Conservation (phyloP, 2,888 invertebrate genomes). For the Macrophya alboannulata region DNA sequence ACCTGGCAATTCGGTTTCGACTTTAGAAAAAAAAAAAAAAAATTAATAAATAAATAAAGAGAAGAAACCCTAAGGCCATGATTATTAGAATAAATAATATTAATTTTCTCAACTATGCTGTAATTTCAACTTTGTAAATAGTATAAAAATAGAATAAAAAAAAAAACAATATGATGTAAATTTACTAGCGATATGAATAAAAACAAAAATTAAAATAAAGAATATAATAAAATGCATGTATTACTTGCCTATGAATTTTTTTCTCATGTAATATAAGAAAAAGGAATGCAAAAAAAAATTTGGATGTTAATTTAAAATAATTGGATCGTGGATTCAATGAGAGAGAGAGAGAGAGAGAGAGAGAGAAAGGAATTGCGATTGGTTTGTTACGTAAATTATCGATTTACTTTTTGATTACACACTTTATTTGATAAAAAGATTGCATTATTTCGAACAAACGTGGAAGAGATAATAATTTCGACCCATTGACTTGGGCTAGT, state of each 20-base stretch:
- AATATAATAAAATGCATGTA: no score
- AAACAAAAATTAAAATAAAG: neutral
- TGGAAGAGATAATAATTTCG: slow-evolving; percentile 31
- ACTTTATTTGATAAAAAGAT: slow-evolving; percentile 40
- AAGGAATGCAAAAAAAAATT: neutral
- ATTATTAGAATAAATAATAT: neutral
- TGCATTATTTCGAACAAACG: neutral
- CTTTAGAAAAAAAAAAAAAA: slow-evolving; percentile 50
- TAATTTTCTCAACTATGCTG: neutral
- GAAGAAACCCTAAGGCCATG: slow-evolving; percentile 67
- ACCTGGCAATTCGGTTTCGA: slow-evolving; percentile 67
- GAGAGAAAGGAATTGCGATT: slow-evolving; percentile 5
- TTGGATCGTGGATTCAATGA: slow-evolving; percentile 11
- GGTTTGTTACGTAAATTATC: slow-evolving; percentile 1
- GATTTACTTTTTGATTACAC: slow-evolving; percentile 23
- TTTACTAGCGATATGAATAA: slow-evolving; percentile 32
- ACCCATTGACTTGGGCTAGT: neutral
- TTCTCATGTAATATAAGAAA: neutral
- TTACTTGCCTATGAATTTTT: no score
- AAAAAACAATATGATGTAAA: neutral
- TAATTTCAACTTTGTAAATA: slow-evolving; percentile 29
- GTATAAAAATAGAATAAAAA: neutral
- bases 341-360: slow-evolving; percentile 7
- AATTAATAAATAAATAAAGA: no score
- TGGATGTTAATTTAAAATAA: neutral